phyloP scores from a whole-genome alignment of 2,888 invertebrate genomes.

The Nomada ferruginata region DNA sequence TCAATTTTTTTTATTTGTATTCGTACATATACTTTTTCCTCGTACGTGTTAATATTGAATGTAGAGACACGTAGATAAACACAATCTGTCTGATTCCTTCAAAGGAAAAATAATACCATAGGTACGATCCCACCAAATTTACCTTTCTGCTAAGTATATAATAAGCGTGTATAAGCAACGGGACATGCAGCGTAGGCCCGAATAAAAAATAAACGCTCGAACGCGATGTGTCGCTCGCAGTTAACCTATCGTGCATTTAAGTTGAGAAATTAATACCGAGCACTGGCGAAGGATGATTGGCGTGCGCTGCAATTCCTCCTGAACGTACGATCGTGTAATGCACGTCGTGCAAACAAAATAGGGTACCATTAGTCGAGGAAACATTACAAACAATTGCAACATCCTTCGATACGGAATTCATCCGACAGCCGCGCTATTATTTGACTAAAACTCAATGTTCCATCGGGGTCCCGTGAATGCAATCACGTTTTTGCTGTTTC shows the following conservation, averaged over 20 bases:
- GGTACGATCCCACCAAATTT: no score
- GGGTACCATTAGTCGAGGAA: constrained; percentile 43
- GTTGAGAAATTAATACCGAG: constrained; percentile 62
- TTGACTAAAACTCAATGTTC: constrained; percentile 27
- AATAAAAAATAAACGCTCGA: constrained; percentile 35
- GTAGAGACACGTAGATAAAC: no score
- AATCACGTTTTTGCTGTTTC: constrained; percentile 44
- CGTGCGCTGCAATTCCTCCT: constrained; percentile 58
- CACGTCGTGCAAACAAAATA: constrained; percentile 52
- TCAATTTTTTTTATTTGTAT: no score
- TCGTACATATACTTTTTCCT: no score
- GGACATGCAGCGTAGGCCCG: constrained; percentile 5
- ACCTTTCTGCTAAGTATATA: not conserved
- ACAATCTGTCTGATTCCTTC: no score
- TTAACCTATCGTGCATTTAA: constrained; percentile 60
- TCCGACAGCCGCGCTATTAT: constrained; percentile 30
- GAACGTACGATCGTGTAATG: constrained; percentile 49
- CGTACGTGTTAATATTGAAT: no score
- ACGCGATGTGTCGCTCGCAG: constrained; percentile 46
- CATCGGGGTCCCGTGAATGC: constrained; percentile 14
- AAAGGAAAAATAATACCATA: no score
- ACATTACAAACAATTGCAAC: constrained; percentile 55
- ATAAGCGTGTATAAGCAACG: constrained; percentile 3
- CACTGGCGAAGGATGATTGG: constrained; percentile 59
- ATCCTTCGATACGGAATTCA: constrained; percentile 38